Evolutionary conservation across 2,797 vertebrate genomes (phyloP).

Genomic region (Eupleurogrammus muticus): DNA sequence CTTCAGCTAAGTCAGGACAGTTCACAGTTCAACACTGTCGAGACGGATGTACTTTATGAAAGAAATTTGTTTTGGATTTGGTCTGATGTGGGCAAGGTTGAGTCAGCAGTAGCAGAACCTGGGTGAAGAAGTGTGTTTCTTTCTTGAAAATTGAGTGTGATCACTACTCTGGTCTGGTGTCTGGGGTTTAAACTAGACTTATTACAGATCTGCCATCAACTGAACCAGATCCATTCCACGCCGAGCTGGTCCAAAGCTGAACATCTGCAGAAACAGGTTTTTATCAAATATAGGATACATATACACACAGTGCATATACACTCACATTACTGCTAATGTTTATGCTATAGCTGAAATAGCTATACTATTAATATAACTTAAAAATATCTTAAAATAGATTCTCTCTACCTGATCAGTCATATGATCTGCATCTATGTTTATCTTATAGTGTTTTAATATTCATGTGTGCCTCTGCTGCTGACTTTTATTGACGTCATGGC

Average conservation of each 20-base stretch:
- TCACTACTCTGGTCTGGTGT: slow-evolving; percentile 1
- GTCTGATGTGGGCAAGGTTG: slow-evolving; percentile 10
- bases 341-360: not conserved
- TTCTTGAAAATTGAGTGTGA: slow-evolving; percentile 28
- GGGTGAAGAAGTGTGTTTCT: slow-evolving; percentile 8
- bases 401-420: not conserved
- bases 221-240: not conserved
- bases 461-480: no score
- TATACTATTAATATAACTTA: no score
- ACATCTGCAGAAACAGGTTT: slow-evolving; percentile 44
- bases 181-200: slow-evolving; percentile 24
- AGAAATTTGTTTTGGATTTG: slow-evolving; percentile 10
- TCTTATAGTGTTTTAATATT: not conserved
- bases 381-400: no score
- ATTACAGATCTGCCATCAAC: not conserved
- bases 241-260: slow-evolving; percentile 12
- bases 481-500: no score
- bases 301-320: not conserved
- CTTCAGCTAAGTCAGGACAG: slow-evolving; percentile 40
- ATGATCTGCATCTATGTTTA: not conserved
- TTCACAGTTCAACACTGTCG: slow-evolving; percentile 4
- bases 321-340: not conserved
- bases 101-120: not conserved
- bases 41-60: not conserved
- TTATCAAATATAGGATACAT: not conserved